Percentiles rank a stretch among this genome's conserved stretches.
These are phyloP conservation scores for Caenorhabditis virilis DNA, from an alignment of 2,888 invertebrate species.

Conservation along the genomic window DNA sequence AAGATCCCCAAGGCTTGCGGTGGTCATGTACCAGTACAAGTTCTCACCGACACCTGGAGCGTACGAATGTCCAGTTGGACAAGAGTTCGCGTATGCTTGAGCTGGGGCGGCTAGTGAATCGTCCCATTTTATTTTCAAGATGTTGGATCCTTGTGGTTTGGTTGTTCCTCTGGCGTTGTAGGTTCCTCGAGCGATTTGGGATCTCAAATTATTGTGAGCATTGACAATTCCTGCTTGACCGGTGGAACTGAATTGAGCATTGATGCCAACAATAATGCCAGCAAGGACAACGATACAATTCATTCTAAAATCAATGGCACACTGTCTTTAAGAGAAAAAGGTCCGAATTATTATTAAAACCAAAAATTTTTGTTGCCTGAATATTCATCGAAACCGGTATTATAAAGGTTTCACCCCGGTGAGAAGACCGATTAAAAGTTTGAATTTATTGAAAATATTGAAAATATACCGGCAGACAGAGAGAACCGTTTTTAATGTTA, in stretches of 20 bases:
- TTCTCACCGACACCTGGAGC: conserved; percentile 28
- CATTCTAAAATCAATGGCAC: no score
- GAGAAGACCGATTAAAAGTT: no score
- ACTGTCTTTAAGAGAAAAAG: no score
- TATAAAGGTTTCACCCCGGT: no score
- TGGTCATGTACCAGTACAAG: conserved; percentile 25
- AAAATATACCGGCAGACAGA: no score
- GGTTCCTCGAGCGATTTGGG: not conserved
- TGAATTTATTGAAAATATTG: no score
- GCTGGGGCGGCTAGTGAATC: conserved; percentile 10
- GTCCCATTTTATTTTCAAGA: conserved; percentile 9
- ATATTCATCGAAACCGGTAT: no score
- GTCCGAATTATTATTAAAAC: no score
- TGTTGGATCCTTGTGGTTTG: not conserved
- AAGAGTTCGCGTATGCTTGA: conserved; percentile 19
- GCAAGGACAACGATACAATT: no score
- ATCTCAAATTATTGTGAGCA: not conserved
- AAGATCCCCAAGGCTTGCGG: conserved; percentile 16
- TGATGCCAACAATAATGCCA: no score
- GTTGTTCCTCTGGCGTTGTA: not conserved
- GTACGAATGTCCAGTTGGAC: conserved; percentile 25
- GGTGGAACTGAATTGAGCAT: conserved; percentile 1
- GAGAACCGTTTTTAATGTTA: no score
- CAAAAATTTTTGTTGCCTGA: no score
- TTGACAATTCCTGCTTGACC: not conserved